These are phyloP conservation scores for Siniperca obscura DNA, from an alignment of 2,797 vertebrate species.

Conservation along the genomic window DNA sequence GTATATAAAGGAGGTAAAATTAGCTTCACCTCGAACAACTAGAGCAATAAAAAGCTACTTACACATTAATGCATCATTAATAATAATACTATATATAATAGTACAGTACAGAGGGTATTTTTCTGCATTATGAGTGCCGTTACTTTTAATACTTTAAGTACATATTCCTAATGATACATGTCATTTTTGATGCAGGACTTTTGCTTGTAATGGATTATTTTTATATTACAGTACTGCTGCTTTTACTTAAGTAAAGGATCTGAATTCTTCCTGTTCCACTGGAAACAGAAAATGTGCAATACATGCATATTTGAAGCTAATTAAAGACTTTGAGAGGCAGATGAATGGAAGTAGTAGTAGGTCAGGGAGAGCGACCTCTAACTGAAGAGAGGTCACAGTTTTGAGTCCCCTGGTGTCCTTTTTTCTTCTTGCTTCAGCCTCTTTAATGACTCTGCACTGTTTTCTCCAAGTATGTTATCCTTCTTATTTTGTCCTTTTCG, in stretches of 20 bases:
- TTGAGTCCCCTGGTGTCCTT: background rate
- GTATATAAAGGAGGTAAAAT: too few relatives aligned
- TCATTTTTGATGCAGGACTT: background rate
- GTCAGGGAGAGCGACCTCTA: background rate
- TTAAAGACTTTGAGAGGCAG: too few relatives aligned
- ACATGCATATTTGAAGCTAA: background rate
- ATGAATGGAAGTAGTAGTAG: background rate
- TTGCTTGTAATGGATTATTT: background rate
- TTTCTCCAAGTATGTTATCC: background rate
- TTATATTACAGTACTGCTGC: background rate
- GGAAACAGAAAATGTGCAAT: background rate
- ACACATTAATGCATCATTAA: background rate
- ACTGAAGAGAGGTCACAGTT: conserved; percentile 1
- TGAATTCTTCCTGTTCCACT: background rate
- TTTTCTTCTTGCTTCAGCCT: background rate
- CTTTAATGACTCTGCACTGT: background rate
- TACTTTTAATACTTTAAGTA: too few relatives aligned
- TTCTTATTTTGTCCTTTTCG: background rate
- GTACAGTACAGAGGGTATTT: background rate
- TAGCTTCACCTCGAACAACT: too few relatives aligned
- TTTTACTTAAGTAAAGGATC: background rate
- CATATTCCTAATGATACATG: background rate
- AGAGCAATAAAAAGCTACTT: too few relatives aligned
- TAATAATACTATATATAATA: background rate
- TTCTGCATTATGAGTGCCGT: background rate